phyloP scores from a whole-genome alignment of 2,888 invertebrate genomes.

The Pyrgus malvae region DNA sequence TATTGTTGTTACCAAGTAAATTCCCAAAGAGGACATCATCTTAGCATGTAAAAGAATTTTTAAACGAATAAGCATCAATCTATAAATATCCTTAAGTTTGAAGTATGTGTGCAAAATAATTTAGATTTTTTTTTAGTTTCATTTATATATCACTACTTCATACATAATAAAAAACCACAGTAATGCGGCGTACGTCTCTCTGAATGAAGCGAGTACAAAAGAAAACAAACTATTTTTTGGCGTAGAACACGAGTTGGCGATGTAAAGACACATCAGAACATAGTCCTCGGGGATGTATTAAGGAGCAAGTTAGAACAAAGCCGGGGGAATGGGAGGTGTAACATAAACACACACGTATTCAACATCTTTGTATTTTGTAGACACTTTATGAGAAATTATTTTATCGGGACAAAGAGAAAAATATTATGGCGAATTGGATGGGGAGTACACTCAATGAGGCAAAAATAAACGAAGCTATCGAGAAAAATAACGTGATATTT shows the following conservation, averaged over 20 bases:
- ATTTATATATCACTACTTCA: no score
- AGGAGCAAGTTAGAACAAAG: conserved; percentile 25
- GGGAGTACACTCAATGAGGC: not conserved
- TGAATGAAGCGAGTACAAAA: conserved; percentile 11
- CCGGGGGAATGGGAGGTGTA: conserved; percentile 11
- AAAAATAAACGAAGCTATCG: not conserved
- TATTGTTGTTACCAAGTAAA: no score
- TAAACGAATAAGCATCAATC: no score
- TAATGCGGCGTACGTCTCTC: not conserved
- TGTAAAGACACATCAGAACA: not conserved
- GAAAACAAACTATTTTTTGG: conserved; percentile 9
- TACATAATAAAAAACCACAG: no score
- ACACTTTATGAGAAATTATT: conserved; percentile 1
- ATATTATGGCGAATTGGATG: not conserved
- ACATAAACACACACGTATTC: not conserved
- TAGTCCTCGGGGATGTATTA: conserved; percentile 33
- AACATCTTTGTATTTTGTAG: not conserved
- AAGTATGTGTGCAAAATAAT: no score
- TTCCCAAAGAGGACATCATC: no score
- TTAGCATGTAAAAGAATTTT: no score
- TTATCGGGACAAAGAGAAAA: not conserved
- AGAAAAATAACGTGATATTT: not conserved
- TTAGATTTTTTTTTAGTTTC: no score
- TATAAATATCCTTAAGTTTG: no score
- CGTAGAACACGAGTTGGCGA: conserved; percentile 3